phyloP scores from a whole-genome alignment of 2,113 vertebrate species.

The Gavialis gangeticus region DNA sequence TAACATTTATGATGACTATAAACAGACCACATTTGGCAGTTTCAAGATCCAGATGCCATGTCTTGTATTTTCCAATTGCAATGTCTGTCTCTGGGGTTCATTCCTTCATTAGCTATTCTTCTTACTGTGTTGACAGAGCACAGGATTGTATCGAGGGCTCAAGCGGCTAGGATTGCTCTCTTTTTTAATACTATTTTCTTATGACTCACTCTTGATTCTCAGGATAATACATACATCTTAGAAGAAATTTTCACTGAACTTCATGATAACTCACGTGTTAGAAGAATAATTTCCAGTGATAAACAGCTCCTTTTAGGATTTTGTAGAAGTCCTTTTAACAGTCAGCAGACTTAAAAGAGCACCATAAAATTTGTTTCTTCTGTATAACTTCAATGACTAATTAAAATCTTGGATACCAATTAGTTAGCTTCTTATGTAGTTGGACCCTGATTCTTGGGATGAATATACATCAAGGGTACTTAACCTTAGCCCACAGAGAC shows the following conservation, averaged over 20 bases:
- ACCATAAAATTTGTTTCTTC: neutral
- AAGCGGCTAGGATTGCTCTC: neutral
- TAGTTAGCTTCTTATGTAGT: neutral
- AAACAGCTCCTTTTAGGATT: neutral
- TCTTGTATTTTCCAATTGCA: conserved; percentile 1
- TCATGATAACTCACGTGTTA: neutral
- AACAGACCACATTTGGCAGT: conserved; percentile 13
- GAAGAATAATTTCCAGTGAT: neutral
- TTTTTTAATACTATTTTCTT: neutral
- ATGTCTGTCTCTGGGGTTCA: neutral
- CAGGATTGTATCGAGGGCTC: neutral
- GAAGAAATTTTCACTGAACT: neutral
- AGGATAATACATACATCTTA: neutral
- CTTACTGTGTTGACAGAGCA: neutral
- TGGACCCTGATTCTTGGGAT: neutral
- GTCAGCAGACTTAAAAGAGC: neutral
- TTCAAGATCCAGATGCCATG: neutral
- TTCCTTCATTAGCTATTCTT: neutral
- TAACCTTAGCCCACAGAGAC: too few relatives aligned
- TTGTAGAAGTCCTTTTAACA: neutral
- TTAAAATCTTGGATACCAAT: neutral
- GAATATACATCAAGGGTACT: too few relatives aligned
- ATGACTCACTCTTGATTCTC: neutral
- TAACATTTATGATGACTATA: conserved; percentile 47
- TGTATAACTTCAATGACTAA: neutral